Percentiles rank a stretch among this genome's conserved stretches.
Conservation (phyloP, 2,113 vertebrate species). For the Cygnus atratus region DNA sequence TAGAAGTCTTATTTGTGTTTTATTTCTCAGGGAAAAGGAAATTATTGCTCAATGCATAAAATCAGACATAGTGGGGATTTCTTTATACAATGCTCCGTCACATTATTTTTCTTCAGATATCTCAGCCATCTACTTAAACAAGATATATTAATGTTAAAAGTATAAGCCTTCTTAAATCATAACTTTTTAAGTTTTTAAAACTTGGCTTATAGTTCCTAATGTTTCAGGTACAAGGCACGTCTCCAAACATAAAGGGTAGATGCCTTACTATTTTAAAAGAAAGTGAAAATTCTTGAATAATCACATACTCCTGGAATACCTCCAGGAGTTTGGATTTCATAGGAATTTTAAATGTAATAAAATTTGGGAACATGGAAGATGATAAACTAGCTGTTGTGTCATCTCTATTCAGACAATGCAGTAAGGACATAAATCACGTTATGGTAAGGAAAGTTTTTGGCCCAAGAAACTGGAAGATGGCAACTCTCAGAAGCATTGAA, state of each 20-base stretch:
- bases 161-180: background rate
- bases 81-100: background rate
- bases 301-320: too few species aligned
- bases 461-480: background rate
- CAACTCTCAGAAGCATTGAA: background rate
- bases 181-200: rapidly evolving
- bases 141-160: background rate
- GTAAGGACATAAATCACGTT: background rate
- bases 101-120: background rate
- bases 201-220: background rate
- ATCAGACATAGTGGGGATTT: background rate
- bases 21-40: background rate
- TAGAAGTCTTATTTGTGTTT: background rate
- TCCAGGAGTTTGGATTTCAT: background rate
- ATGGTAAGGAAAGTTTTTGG: background rate
- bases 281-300: background rate
- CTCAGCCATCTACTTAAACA: background rate
- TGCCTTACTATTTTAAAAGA: background rate
- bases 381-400: background rate
- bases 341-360: background rate
- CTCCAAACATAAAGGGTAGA: background rate
- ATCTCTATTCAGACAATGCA: background rate
- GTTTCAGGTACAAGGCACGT: background rate
- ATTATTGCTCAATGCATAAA: background rate
- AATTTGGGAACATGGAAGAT: background rate